phyloP scores from a whole-genome alignment of 1,140 invertebrate genomes.

The Drosophila murphyi region DNA sequence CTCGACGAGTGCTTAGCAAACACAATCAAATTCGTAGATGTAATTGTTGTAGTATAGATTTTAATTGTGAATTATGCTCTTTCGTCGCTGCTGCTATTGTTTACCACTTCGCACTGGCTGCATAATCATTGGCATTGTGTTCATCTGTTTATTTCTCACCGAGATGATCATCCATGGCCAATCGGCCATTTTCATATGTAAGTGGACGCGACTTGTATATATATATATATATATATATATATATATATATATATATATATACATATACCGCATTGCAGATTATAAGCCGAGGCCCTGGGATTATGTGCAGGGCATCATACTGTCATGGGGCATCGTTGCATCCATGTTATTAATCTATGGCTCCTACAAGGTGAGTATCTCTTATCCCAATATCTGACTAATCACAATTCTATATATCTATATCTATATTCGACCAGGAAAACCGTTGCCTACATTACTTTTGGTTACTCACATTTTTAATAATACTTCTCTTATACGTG shows the following conservation, averaged over 20 bases:
- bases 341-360: constrained; percentile 37
- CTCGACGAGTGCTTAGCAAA: background rate
- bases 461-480: constrained; percentile 34
- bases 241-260: too few relatives aligned
- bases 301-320: constrained; percentile 7
- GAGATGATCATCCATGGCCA: constrained; percentile 44
- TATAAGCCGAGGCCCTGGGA: constrained; percentile 24
- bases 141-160: constrained; percentile 37
- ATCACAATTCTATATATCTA: background rate
- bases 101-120: constrained; percentile 42
- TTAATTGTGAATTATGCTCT: constrained; percentile 20
- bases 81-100: constrained; percentile 41
- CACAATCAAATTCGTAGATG: constrained; percentile 13
- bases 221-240: background rate
- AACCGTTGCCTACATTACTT: constrained; percentile 31
- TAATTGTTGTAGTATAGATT: background rate
- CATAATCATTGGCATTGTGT: constrained; percentile 29
- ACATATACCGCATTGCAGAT: background rate
- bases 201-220: constrained; percentile 2
- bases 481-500: constrained; percentile 24
- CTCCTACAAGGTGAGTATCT: constrained; percentile 32
- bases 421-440: constrained; percentile 2
- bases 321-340: constrained; percentile 19
- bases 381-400: background rate
- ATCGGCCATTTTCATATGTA: constrained; percentile 44